phyloP scores from a whole-genome alignment of 2,888 invertebrate genomes.

The Cantharis lateralis region DNA sequence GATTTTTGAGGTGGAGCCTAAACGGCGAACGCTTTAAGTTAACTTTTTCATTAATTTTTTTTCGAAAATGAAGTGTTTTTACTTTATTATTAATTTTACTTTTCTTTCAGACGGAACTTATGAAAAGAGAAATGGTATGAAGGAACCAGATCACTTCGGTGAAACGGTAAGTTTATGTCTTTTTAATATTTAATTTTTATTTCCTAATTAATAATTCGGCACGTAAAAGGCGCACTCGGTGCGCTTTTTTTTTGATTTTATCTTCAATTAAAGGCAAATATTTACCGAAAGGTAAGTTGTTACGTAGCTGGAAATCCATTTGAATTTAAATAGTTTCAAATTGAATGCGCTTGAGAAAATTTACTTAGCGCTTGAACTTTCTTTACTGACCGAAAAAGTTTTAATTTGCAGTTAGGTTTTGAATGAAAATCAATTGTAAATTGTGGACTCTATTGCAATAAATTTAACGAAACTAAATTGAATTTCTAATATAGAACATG shows the following conservation, averaged over 20 bases:
- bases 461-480: neutral
- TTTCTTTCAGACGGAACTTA: slow-evolving; percentile 70
- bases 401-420: slow-evolving; percentile 18
- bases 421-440: slow-evolving; percentile 1
- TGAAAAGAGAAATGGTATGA: slow-evolving; percentile 82
- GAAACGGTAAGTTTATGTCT: slow-evolving; percentile 69
- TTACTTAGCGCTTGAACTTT: slow-evolving; percentile 15
- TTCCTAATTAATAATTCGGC: neutral
- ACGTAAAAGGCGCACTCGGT: neutral
- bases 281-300: neutral
- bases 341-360: slow-evolving; percentile 15
- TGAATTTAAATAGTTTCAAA: slow-evolving; percentile 22
- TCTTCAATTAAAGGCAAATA: neutral
- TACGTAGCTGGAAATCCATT: slow-evolving; percentile 8
- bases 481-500: neutral
- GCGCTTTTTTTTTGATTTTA: neutral
- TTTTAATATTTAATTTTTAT: neutral
- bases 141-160: slow-evolving; percentile 83
- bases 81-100: slow-evolving; percentile 37
- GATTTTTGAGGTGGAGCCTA: neutral
- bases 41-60: neutral
- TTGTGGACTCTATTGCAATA: neutral
- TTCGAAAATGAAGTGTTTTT: neutral
- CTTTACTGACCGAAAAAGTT: slow-evolving; percentile 12
- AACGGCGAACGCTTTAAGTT: neutral